Base-by-base conservation (phyloP, 2,888 invertebrate genomes). In the Phortica magna region DNA sequence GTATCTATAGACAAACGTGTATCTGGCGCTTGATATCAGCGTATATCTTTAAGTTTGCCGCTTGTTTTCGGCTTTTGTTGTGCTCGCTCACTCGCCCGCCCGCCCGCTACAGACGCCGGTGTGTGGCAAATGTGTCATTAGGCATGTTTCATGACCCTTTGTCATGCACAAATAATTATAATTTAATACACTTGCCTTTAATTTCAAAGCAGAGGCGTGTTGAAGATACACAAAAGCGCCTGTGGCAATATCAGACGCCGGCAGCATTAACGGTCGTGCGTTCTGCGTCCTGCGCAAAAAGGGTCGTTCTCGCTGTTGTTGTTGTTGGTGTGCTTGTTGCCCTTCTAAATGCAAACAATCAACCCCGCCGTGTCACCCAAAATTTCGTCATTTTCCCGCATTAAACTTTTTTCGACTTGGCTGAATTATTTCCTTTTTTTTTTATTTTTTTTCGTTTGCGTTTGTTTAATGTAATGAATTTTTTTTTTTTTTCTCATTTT, bases 151-250 rank as follows among this genome's bases (percentile, higher is more conserved):
- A 88, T 85, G 86, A 89, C 88, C 85, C 87, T 88, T 87, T 90
- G 89, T 88, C 89, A 89, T 89, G 89, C 89, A 89, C 89, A 90
- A 88, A 89, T 89, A 89, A 89, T 90, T 90, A 89, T 89, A 89
- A 89, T 89, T 90, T 89, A 89, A 89, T 88, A 87, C 89, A 89
- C 90, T 87, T 88, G 84, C 80, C 81, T 68, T 84, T 80, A 81
- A 81, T 84, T 59, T 75, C 42, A 39, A 14, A 22, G 53, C 70
- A 59, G 41, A 67, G n/a, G 9, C 65, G 17, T 48, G n/a, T 10
- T 57, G 72, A 41, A 42, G 42, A 17, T 14, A 42, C n/a, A 42
- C 42, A 12, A 61, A 5, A 42, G 10, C 19, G 61, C 0, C n/a
- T n/a, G n/a, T n/a, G n/a, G n/a, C n/a, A n/a, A n/a, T n/a, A n/a